Evolutionary conservation across 2,113 vertebrate genomes (phyloP).

Genomic region (Trematomus loennbergii): DNA sequence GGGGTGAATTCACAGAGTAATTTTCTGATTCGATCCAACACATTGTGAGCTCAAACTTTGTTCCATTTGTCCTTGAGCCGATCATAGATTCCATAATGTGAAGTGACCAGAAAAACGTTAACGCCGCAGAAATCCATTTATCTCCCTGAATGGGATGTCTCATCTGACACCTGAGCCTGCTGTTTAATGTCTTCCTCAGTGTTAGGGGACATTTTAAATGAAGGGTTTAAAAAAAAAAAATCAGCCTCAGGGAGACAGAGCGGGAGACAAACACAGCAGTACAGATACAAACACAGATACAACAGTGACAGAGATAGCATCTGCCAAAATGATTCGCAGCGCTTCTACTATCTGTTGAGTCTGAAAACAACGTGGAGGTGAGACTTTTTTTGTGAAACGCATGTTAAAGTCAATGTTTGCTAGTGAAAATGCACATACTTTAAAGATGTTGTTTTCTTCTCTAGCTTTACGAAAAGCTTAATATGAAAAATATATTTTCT

Average conservation of each 20-base stretch:
- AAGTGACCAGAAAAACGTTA: slow-evolving; percentile 14
- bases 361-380: neutral
- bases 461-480: neutral
- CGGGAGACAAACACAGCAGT: neutral
- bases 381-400: neutral
- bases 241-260: neutral
- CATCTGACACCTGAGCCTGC: slow-evolving; percentile 43
- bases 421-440: neutral
- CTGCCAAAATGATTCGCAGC: slow-evolving; percentile 17
- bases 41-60: slow-evolving; percentile 9
- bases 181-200: slow-evolving; percentile 36
- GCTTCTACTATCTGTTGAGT: neutral
- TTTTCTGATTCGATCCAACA: slow-evolving; percentile 18
- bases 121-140: slow-evolving; percentile 54
- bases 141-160: slow-evolving; percentile 45
- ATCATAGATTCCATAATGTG: slow-evolving; percentile 35
- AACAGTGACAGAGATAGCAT: neutral
- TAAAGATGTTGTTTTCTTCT: neutral
- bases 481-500: neutral
- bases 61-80: slow-evolving; percentile 32
- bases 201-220: slow-evolving; percentile 30
- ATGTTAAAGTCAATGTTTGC: slow-evolving; percentile 16
- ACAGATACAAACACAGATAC: neutral
- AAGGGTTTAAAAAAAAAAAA: neutral
- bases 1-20: slow-evolving; percentile 7